Base-by-base conservation (phyloP, 2,888 invertebrate species). In the Melanostoma scalare region DNA sequence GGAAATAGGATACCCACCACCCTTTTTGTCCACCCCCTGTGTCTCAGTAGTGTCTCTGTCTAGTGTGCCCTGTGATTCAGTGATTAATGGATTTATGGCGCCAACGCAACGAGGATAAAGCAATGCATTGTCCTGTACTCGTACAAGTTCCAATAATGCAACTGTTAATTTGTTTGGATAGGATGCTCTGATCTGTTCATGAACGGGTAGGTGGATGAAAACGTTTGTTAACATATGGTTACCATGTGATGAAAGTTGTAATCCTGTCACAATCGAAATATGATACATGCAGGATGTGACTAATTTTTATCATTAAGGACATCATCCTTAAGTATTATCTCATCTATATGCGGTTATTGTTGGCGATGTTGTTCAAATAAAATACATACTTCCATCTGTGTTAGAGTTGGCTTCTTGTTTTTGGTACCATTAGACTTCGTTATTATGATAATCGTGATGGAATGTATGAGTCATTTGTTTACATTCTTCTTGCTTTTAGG, bases 41-140 rank as follows among this genome's bases (percentile, higher is more conserved):
- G 20, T 20, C 20, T 20, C 20, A 20, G 8, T 30, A 36, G 31
- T 40, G 38, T 20, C 20, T 20, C 10, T 40, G 38, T 20, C 20
- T 20, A 0, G 42, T 58, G 10, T 69, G 33, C 40, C 35, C 35
- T 40, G 71, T 79, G 84, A 63, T 65, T 73, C 44, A 73, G 73
- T 63, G 73, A 84, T 84, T 84, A 74, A 84, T 84, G 71, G 55
- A 44, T 55, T 79, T 79, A 84, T 84, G 79, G 84, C 84, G 84
- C 84, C 84, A 84, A 79, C 65, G 55, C 79, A 84, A 84, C 65
- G 48, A 67, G 60, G 74, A 74, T n/a, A 20, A 20, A 42, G 31
- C 35, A 60, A 58, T 78, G 78, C 78, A 81, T 76, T 77, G 60
- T 72, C 73, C 61, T 73, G 44, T 38, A 44, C 35, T 35, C n/a